Base-by-base conservation (phyloP, 2,888 invertebrate species). In the Lumbricus terrestris region DNA sequence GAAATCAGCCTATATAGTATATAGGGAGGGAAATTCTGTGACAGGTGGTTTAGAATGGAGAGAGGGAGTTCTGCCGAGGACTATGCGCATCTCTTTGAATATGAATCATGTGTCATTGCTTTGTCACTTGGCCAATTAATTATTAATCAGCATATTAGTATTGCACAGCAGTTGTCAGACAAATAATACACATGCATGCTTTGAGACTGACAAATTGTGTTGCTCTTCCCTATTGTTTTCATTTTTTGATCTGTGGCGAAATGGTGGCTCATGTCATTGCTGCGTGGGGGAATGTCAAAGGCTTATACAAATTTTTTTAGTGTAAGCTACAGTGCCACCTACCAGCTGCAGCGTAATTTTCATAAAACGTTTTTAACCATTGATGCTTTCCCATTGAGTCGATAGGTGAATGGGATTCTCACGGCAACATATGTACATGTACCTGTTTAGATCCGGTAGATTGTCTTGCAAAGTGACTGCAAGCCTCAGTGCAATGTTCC, bases 201-300 rank as follows among this genome's bases (percentile, higher is more conserved):
- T n/a, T 69, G 69, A 69, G 69, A 69, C 69, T 69, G 69, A 69
- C 69, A 69, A 69, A n/a, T 69, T 69, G 69, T 69, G 69, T 69
- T 69, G 69, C 69, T 69, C 29, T n/a, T 69, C n/a, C 69, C 69
- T 69, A 6, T 29, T 69, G 69, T 13, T 69, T 69, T 29, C 16
- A 69, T 29, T 69, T 69, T 69, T 13, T 29, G n/a, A 69, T n/a
- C 29, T 69, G 29, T n/a, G 1, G 0, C 29, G 11, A n/a, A 8
- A n/a, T 29, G 69, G n/a, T n/a, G 29, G 69, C n/a, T 47, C 11
- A 69, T 69, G 69, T 69, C 69, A 69, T n/a, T n/a, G 69, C 69
- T 8, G 69, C n/a, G 8, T 40, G 40, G 47, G 47, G 47, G n/a
- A n/a, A 69, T 69, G 69, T 47, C 47, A 69, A 69, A n/a, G n/a